Conservation (phyloP, 2,888 invertebrate genomes). For the Mesorhabditis belari region DNA sequence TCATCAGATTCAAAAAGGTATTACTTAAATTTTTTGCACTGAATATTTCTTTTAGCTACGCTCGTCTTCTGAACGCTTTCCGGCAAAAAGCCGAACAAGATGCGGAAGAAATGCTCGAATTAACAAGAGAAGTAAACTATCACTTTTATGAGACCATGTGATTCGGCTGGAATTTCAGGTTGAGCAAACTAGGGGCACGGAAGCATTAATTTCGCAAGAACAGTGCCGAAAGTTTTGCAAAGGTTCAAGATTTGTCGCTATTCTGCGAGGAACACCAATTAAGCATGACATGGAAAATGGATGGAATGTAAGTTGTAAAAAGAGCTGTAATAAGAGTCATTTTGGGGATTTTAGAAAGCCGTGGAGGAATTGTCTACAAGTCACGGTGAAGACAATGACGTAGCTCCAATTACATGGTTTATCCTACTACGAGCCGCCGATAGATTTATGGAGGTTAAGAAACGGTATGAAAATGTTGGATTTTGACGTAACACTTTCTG, state of each 20-base stretch:
- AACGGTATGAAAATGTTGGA: not conserved
- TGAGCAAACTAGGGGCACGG: constrained; percentile 5
- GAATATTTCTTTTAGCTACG: constrained; percentile 19
- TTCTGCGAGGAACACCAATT: constrained; percentile 54
- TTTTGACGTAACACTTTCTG: not conserved
- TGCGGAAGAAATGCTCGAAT: constrained; percentile 26
- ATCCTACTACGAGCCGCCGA: not conserved
- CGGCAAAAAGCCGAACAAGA: constrained; percentile 33
- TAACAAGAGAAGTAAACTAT: constrained; percentile 7
- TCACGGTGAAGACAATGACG: not conserved
- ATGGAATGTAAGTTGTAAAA: not conserved
- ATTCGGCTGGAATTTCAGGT: not conserved
- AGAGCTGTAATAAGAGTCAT: not conserved
- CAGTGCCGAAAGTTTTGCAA: constrained; percentile 56
- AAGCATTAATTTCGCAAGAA: constrained; percentile 15
- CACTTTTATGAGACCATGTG: not conserved
- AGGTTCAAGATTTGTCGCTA: constrained; percentile 73
- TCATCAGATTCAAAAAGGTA: constrained; percentile 34
- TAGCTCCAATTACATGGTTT: not conserved
- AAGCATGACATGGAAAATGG: not conserved
- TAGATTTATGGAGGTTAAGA: not conserved
- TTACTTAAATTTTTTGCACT: not conserved
- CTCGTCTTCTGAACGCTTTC: constrained; percentile 19
- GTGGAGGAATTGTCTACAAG: not conserved
- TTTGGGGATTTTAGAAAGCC: not conserved